Evolutionary conservation across 53 echinoderm and acorn worm species (phyloP).

Genomic region (Hippasteria phrygiana): DNA sequence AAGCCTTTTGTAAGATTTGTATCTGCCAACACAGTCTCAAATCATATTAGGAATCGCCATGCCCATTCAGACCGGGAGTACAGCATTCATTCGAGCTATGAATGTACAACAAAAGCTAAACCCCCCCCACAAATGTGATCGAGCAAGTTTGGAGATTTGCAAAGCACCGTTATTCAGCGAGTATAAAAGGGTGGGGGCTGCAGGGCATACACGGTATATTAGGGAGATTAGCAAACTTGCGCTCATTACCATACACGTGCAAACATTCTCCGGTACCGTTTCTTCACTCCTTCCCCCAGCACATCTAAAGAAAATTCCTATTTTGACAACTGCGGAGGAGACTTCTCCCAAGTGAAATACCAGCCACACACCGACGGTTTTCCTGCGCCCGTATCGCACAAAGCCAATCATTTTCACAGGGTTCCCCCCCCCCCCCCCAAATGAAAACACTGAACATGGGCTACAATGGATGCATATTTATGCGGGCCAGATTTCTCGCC

Average conservation of each 20-base stretch:
- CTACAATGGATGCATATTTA: conserved; percentile 33
- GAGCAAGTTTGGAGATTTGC: not conserved
- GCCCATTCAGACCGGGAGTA: not conserved
- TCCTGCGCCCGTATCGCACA: conserved; percentile 21
- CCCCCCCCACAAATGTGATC: not conserved
- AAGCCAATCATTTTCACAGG: conserved; percentile 36
- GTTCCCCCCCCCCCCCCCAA: not conserved
- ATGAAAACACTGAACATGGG: conserved; percentile 40
- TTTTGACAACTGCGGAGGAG: conserved; percentile 58
- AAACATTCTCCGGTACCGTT: not conserved
- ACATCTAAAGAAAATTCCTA: conserved; percentile 26
- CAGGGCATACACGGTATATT: conserved; percentile 62
- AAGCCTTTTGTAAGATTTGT: not conserved
- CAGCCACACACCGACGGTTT: conserved; percentile 6
- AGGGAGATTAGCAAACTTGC: conserved; percentile 61
- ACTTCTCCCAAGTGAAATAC: conserved; percentile 28
- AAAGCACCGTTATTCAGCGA: not conserved
- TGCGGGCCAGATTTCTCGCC: not conserved
- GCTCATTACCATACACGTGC: conserved; percentile 53
- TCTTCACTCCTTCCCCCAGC: not conserved
- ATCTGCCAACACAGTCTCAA: not conserved
- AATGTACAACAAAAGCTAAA: conserved; percentile 29
- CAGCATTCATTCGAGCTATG: not conserved
- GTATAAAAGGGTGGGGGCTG: not conserved
- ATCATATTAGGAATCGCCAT: not conserved